Evolutionary conservation across 2,888 invertebrate genomes (phyloP), one percentile per base, ranked within the genome.

Genomic region (Lasioglossum lativentre): DNA sequence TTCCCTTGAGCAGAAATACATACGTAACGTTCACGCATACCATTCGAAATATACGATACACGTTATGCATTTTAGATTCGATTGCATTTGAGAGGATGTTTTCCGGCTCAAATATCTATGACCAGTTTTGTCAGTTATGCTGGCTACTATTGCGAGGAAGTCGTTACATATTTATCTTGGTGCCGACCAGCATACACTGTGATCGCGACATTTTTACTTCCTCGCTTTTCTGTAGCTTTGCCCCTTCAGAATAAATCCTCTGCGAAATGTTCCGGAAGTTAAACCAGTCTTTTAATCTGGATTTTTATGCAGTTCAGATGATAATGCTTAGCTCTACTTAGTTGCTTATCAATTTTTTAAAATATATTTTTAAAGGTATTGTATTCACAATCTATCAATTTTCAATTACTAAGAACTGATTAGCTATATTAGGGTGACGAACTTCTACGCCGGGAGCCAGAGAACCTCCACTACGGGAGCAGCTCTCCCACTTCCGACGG

Each of bases 41-140:
- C 63, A 14, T 70, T 40, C 34, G 30, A 52, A 40, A 45, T 23
- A 40, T 30, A 52, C 38, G 19, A 38, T 19, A 6, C 38, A 23
- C 23, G 38, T 77, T 74, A 40, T 40, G 73, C 45, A 84, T 82
- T 74, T 74, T 59, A 59, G 47, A 83, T 83, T 56, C 56, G 30
- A 68, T 45, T 66, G 68, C 56, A 59, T 59, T 79, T 23, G 19
- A 34, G 16, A 27, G 30, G 40, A 56, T 70, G 66, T 42, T 79
- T n/a, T 27, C 63, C 42, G 42, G 30, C 38, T 38, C 56, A 38
- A 68, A 68, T 68, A 19, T 68, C 68, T 38, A 38, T 68, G 63
- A 30, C 63, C 30, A 30, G 34, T 68, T 34, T 38, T 38, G 19
- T 63, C 63, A 63, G 63, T 30, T 30, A 56, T 40, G 38, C 70